Percentiles rank a stretch among this genome's conserved stretches.
Conservation (phyloP, 2,888 invertebrate species). For the Cloeon dipterum region DNA sequence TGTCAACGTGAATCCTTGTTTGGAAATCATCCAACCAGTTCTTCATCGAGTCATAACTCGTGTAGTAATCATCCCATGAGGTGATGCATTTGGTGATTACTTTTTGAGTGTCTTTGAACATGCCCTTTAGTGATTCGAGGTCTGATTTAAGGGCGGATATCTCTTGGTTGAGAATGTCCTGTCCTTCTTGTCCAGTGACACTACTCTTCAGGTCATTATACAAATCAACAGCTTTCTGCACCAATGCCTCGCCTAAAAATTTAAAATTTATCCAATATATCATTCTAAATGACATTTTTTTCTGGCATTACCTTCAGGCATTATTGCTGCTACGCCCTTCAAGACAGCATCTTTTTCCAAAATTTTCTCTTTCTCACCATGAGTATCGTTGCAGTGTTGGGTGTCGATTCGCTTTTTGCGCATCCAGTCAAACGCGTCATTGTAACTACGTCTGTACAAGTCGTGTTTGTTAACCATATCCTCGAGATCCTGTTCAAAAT, state of each 20-base stretch:
- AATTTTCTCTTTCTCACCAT: slow-evolving; percentile 61
- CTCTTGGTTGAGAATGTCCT: slow-evolving; percentile 58
- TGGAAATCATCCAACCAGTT: slow-evolving; percentile 50
- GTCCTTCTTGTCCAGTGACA: slow-evolving; percentile 61
- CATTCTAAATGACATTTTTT: background rate
- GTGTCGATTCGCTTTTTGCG: slow-evolving; percentile 55
- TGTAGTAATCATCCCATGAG: slow-evolving; percentile 60
- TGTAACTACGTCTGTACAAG: slow-evolving; percentile 59
- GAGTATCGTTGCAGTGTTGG: slow-evolving; percentile 66
- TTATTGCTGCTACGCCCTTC: slow-evolving; percentile 36
- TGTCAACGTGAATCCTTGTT: slow-evolving; percentile 34
- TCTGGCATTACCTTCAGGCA: slow-evolving; percentile 32
- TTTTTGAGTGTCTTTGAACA: slow-evolving; percentile 53
- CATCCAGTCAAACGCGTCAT: slow-evolving; percentile 68
- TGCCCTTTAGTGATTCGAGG: slow-evolving; percentile 57
- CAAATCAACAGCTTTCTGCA: slow-evolving; percentile 46
- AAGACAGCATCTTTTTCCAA: slow-evolving; percentile 54
- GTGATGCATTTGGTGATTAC: slow-evolving; percentile 49
- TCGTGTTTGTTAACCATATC: slow-evolving; percentile 70
- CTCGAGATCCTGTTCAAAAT: slow-evolving; percentile 25
- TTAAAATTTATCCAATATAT: no score
- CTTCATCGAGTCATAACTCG: slow-evolving; percentile 45
- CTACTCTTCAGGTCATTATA: slow-evolving; percentile 52
- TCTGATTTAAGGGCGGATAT: slow-evolving; percentile 56
- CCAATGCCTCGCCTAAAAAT: slow-evolving; percentile 29